Conservation (phyloP, 2,888 invertebrate species). For the Hydrotaea cyrtoneurina region DNA sequence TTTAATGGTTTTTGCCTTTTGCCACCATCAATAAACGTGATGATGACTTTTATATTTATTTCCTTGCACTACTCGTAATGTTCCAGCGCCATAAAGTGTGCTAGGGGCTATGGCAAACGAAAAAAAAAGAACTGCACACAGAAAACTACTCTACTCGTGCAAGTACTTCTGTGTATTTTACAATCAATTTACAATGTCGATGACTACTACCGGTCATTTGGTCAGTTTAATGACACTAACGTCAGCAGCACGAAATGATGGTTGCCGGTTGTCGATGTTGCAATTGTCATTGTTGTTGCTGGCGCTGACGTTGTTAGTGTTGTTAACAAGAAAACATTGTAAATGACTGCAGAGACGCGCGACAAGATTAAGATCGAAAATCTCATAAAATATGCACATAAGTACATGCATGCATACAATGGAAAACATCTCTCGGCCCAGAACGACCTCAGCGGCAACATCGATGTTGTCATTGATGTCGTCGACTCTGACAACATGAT, state of each 20-base stretch:
- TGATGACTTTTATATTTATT: constrained; percentile 17
- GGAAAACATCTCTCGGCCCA: too few relatives aligned
- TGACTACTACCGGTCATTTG: constrained; percentile 65
- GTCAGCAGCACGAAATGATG: background rate
- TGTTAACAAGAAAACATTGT: constrained; percentile 46
- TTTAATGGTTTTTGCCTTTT: constrained; percentile 11
- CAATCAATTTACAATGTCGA: constrained; percentile 65
- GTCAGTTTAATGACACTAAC: constrained; percentile 48
- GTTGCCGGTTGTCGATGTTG: constrained; percentile 3
- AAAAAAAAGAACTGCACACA: background rate
- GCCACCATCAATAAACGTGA: constrained; percentile 13
- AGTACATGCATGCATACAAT: background rate
- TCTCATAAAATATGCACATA: constrained; percentile 51
- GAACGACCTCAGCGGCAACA: background rate
- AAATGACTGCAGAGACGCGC: constrained; percentile 63
- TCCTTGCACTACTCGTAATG: constrained; percentile 10
- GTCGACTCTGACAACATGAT: background rate
- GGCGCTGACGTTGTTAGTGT: constrained; percentile 18
- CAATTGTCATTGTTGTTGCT: background rate
- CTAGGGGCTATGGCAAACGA: too few relatives aligned
- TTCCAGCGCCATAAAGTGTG: constrained; percentile 21
- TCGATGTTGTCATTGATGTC: background rate
- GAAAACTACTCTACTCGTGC: background rate
- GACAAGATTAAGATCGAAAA: constrained; percentile 64
- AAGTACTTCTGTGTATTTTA: constrained; percentile 42